Evolutionary conservation across 2,797 vertebrate genomes (phyloP), one percentile per base, ranked within the genome.

Genomic region (Mormyrops attenuatus): DNA sequence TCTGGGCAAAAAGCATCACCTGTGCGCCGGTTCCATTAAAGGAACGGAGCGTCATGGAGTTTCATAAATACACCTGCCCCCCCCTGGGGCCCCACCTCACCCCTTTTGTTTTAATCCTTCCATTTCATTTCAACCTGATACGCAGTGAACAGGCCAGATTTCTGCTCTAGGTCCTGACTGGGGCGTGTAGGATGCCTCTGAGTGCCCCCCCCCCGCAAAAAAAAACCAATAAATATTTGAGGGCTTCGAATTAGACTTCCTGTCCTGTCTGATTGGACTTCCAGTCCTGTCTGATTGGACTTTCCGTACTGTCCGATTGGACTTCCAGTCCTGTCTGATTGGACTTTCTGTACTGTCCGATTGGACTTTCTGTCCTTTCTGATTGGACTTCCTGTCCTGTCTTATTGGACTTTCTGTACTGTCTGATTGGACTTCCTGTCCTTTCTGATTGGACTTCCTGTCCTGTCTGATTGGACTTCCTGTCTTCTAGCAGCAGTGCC

Each of bases 51-150:
- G 57, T 80, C 41, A 9, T n/a, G 38, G 73, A 80, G 15, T 80
- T 44, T 80, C 26, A 87, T 52, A 86, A 86, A 86, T 49, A 80
- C 73, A 80, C 73, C 73, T 80, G 73, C 73, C 38, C 73, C 26
- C n/a, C 57, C 34, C 41, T 38, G 15, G 90, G 3, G 90, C 93
- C 93, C 82, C 60, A 38, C 93, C 91, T 92, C 92, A 91, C 89
- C 63, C 69, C 66, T 50, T 90, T 88, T 88, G 88, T 88, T 73
- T 77, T 80, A 57, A 85, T 89, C 91, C 89, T 92, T 95, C 94
- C 93, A 93, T 91, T 93, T 92, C 91, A 91, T 91, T 93, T 94
- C 93, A 93, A 95, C 93, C 93, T 94, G 94, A 95, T 93, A 94
- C 11, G 7, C 20, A 8, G 20, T 30, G 13, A 38, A 80, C 4